Evolutionary conservation across 2,888 invertebrate genomes (phyloP).

Genomic region (Andricus quercusramuli): DNA sequence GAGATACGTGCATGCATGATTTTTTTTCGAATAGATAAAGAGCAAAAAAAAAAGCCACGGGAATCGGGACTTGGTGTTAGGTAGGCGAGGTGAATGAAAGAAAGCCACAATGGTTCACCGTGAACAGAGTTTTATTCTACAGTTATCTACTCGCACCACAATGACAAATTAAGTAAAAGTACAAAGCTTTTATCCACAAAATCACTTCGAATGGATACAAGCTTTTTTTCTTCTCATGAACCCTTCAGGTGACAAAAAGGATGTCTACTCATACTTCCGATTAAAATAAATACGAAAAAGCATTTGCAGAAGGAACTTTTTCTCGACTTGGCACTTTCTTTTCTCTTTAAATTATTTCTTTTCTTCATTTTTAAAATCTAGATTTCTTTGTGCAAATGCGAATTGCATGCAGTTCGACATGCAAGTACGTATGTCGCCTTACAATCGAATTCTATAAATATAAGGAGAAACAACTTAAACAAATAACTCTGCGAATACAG

Average conservation of each 20-base stretch:
- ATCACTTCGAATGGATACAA: conserved; percentile 9
- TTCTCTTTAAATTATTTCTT: background rate
- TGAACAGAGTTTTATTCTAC: conserved; percentile 75
- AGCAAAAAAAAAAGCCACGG: conserved; percentile 54
- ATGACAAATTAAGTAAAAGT: conserved; percentile 66
- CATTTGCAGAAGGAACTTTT: conserved; percentile 49
- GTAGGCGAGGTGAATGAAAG: conserved; percentile 73
- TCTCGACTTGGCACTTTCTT: background rate
- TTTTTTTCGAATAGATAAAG: conserved; percentile 65
- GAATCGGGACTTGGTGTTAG: conserved; percentile 58
- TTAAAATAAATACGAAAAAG: conserved; percentile 38
- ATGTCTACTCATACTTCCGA: conserved; percentile 38
- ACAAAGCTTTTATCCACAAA: conserved; percentile 43
- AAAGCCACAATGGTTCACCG: conserved; percentile 74
- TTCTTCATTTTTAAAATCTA: background rate
- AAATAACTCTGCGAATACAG: conserved; percentile 45
- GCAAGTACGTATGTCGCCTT: conserved; percentile 56
- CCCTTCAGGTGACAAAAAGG: conserved; percentile 17
- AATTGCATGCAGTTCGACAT: conserved; percentile 62
- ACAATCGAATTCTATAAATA: conserved; percentile 50
- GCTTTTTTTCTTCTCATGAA: conserved; percentile 29
- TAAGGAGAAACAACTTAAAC: conserved; percentile 42
- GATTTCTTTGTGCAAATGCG: conserved; percentile 54
- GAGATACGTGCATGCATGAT: conserved; percentile 79
- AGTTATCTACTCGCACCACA: conserved; percentile 68